Conservation (phyloP, 2,797 vertebrate genomes). For the Nothura maculosa region DNA sequence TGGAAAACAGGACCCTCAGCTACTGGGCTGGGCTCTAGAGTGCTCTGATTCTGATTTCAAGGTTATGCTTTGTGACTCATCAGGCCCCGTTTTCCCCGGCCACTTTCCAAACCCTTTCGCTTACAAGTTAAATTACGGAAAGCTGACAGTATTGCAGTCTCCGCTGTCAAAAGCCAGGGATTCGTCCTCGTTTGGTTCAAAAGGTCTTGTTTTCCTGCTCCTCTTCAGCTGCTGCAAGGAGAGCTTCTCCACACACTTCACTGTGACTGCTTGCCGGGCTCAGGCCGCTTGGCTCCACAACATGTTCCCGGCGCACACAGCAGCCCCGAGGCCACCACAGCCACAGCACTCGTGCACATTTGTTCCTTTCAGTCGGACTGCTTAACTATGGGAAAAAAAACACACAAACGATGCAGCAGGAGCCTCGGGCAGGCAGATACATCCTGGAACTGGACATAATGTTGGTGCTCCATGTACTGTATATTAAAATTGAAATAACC, state of each 20-base stretch:
- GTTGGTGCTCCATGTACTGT: neutral
- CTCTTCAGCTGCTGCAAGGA: neutral
- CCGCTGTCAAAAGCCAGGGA: neutral
- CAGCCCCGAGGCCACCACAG: neutral
- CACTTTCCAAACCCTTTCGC: neutral
- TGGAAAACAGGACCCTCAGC: neutral
- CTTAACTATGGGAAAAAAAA: neutral
- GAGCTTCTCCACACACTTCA: neutral
- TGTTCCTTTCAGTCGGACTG: neutral
- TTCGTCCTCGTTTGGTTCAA: neutral
- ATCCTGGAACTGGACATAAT: rapidly evolving
- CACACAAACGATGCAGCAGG: rapidly evolving
- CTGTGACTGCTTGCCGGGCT: neutral
- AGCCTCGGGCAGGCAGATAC: neutral
- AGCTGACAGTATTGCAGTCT: rapidly evolving
- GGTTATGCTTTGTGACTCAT: neutral
- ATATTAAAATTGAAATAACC: neutral
- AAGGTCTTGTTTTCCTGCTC: neutral
- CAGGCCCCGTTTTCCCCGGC: neutral
- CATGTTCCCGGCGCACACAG: neutral
- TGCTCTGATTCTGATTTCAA: neutral
- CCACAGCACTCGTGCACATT: neutral
- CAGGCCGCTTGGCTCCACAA: neutral
- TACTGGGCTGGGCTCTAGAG: rapidly evolving
- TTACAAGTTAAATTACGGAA: neutral